Percentiles rank a stretch among this genome's conserved stretches.
Conservation (phyloP, 2,113 vertebrate genomes). For the Chrysochloris asiatica region DNA sequence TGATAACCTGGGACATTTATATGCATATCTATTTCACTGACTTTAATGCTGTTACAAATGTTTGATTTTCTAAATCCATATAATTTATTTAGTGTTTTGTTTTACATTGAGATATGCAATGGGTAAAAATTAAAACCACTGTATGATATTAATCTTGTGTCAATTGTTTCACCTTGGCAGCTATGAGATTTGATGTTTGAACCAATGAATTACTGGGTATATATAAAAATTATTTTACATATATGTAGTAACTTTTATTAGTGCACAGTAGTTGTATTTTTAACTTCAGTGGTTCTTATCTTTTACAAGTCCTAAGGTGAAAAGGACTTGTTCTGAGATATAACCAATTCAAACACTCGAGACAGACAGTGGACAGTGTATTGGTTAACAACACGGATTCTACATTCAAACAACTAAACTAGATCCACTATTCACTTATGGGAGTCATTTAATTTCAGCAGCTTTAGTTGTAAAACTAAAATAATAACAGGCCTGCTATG, state of each 20-base stretch:
- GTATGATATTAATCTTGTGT: background rate
- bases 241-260: background rate
- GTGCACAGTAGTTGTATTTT: background rate
- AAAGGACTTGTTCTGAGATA: background rate
- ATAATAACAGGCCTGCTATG: background rate
- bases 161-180: background rate
- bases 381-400: background rate
- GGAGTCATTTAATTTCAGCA: background rate
- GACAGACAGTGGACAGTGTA: background rate
- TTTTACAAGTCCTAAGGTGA: background rate
- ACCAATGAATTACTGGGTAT: background rate
- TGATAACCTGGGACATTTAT: conserved; percentile 25
- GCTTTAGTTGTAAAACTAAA: background rate
- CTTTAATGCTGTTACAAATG: background rate
- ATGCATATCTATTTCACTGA: background rate
- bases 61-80: too few species aligned
- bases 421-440: background rate
- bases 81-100: too few species aligned
- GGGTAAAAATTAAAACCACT: background rate
- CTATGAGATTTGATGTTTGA: background rate
- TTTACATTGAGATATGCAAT: background rate
- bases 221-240: background rate
- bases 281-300: too few species aligned
- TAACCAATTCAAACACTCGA: background rate
- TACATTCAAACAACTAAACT: background rate